These are phyloP conservation scores for Antedon mediterranea DNA, from an alignment of 53 echinoderm and acorn worm species.

Conservation along the genomic window DNA sequence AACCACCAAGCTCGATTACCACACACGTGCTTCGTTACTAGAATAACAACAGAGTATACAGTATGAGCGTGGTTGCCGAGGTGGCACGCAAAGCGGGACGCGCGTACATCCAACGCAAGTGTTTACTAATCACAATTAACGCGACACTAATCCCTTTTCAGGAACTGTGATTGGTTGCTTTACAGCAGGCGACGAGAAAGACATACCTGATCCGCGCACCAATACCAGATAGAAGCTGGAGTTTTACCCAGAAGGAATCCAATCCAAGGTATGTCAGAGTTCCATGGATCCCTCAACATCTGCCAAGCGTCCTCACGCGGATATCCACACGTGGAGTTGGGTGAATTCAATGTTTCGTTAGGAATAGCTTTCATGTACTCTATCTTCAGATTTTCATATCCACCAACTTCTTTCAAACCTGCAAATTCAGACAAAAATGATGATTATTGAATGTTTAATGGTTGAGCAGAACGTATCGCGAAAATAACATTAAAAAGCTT, in stretches of 20 bases:
- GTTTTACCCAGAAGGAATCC: slow-evolving; percentile 82
- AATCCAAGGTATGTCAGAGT: slow-evolving; percentile 76
- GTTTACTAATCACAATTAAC: too few relatives aligned
- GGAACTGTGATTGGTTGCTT: neutral
- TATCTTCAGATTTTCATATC: slow-evolving; percentile 43
- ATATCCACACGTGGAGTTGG: slow-evolving; percentile 38
- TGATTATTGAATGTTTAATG: too few relatives aligned
- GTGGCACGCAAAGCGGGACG: too few relatives aligned
- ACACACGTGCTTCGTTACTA: too few relatives aligned
- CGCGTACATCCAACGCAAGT: too few relatives aligned
- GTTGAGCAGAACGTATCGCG: too few relatives aligned
- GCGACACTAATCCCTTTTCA: neutral
- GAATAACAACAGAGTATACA: too few relatives aligned
- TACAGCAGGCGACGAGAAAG: neutral
- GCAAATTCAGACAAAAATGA: too few relatives aligned
- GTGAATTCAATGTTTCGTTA: slow-evolving; percentile 44
- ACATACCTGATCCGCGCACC: slow-evolving; percentile 87
- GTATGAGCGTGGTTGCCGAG: too few relatives aligned
- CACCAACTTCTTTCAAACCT: slow-evolving; percentile 70
- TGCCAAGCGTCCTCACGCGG: slow-evolving; percentile 61
- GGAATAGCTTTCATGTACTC: slow-evolving; percentile 80
- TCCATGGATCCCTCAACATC: slow-evolving; percentile 55
- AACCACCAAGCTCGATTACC: too few relatives aligned
- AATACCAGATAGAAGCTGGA: slow-evolving; percentile 83
- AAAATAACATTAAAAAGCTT: too few relatives aligned